These are phyloP conservation scores for Eristalis arbustorum DNA, from an alignment of 2,888 invertebrate species.

Conservation along the genomic window DNA sequence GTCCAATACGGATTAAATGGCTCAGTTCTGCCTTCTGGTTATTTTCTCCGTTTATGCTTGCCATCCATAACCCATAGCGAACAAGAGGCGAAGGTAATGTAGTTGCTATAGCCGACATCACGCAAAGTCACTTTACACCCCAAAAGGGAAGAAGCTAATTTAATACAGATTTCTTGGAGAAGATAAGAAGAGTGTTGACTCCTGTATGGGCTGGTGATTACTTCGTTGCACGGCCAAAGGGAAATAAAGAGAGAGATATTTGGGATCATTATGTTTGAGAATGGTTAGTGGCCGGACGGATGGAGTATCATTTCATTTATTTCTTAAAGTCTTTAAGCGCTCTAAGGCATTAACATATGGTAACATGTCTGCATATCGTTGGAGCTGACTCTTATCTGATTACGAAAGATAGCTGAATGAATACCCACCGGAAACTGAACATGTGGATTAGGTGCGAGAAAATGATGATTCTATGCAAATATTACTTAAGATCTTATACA, in stretches of 20 bases:
- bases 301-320: constrained; percentile 5
- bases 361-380: neutral
- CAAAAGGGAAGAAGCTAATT: constrained; percentile 48
- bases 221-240: neutral
- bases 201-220: neutral
- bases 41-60: neutral
- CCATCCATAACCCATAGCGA: constrained; percentile 29
- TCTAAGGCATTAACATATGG: neutral
- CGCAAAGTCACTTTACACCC: constrained; percentile 34
- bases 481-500: neutral
- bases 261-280: constrained; percentile 15
- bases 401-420: neutral
- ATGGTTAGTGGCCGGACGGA: constrained; percentile 20
- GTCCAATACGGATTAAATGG: constrained; percentile 22
- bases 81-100: neutral
- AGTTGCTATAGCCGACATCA: constrained; percentile 22
- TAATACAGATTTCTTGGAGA: constrained; percentile 40
- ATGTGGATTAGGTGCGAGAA: neutral
- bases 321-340: neutral
- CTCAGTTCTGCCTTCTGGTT: neutral
- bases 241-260: constrained; percentile 3
- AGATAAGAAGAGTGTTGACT: constrained; percentile 50
- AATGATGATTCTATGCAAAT: neutral
- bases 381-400: constrained; percentile 1
- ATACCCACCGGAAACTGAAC: neutral